Conservation (phyloP, 2,113 vertebrate species). For the Equus quagga region DNA sequence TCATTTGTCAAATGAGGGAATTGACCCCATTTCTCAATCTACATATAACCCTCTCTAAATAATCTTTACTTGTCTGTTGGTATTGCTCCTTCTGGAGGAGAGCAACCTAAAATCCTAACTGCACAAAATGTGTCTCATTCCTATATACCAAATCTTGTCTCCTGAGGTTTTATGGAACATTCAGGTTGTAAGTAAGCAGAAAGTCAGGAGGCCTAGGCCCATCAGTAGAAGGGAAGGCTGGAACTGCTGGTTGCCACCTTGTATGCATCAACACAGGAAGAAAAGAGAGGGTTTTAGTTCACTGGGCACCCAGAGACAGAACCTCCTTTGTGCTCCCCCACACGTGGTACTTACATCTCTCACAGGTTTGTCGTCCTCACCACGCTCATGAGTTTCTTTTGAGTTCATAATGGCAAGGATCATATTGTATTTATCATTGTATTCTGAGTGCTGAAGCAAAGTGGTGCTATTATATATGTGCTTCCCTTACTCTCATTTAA, state of each 20-base stretch:
- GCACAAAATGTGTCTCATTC: neutral
- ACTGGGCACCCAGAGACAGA: neutral
- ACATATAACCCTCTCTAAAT: conserved; percentile 27
- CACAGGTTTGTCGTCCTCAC: conserved; percentile 10
- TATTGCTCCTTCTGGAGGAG: neutral
- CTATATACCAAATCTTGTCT: neutral
- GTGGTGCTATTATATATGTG: neutral
- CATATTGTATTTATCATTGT: conserved; percentile 33
- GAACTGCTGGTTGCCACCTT: neutral
- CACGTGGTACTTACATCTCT: neutral
- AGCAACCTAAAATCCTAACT: conserved; percentile 1
- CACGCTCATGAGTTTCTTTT: neutral
- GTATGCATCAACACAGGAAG: neutral
- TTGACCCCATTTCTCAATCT: neutral
- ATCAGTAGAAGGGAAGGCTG: neutral
- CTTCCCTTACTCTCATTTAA: conserved; percentile 24
- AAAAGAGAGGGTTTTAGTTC: neutral
- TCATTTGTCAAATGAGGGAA: neutral
- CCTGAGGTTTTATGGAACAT: neutral
- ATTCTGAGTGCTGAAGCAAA: neutral
- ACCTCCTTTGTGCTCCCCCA: neutral
- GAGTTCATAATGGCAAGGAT: conserved; percentile 36
- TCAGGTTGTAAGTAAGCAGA: neutral
- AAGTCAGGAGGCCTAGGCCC: neutral
- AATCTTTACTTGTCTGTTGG: neutral